Base-by-base conservation (phyloP, 2,797 vertebrate genomes). In the Helostoma temminkii region DNA sequence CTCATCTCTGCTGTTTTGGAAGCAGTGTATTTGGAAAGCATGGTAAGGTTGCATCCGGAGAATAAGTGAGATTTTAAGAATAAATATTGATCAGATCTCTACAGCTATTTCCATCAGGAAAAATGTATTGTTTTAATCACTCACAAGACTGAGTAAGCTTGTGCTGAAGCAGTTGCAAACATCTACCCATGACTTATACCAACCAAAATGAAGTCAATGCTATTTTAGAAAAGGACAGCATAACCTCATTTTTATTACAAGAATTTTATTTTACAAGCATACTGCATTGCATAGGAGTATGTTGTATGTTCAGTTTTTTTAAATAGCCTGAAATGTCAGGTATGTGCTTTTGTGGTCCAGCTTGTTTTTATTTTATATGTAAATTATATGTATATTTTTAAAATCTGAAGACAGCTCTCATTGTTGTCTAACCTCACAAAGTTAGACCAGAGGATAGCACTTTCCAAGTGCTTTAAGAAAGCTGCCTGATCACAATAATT, bases 311-410 rank as follows among this genome's bases (percentile, higher is more conserved):
- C n/a, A n/a, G n/a, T n/a, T n/a, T n/a, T n/a, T n/a, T n/a, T n/a
- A n/a, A n/a, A n/a, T 45, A 46, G 57, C 42, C 18, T 61, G 32
- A 48, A 36, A 68, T 21, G 68, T 69, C 71, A 30, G 66, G 56
- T 72, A 57, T 60, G 19, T 45, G 30, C 32, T 25, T 70, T 60
- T 56, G 65, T 34, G 48, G 50, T 32, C 41, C 49, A 0, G 8
- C 65, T 55, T 50, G 36, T 60, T 72, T 71, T 62, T 60, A 56
- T 75, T 81, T 70, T 32, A 10, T 32, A 32, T n/a, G n/a, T 30
- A 30, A 30, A 30, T 4, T 75, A 66, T 72, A 80, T 75, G 78
- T 24, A 69, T 69, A 78, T 76, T 61, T 46, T 49, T 26, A 4
- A 58, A 74, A 59, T 73, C 55, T 57, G 1, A 48, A 48, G 39